These are phyloP conservation scores for Anastrepha ludens DNA, from an alignment of 1,140 invertebrate species.

Conservation along the genomic window DNA sequence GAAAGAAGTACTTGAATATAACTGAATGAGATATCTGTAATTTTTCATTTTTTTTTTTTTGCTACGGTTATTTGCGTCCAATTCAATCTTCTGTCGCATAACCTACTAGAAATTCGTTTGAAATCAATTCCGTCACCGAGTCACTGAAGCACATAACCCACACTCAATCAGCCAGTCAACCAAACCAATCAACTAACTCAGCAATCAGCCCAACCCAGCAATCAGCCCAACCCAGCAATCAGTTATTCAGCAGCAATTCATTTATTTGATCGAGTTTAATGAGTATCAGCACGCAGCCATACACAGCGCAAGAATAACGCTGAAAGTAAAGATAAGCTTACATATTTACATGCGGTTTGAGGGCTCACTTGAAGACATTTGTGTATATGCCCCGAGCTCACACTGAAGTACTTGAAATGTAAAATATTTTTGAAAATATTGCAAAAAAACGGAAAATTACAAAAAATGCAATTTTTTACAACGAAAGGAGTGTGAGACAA, in stretches of 20 bases:
- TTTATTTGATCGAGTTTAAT: constrained; percentile 47
- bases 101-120: background rate
- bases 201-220: constrained; percentile 14
- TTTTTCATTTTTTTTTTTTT: background rate
- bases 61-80: background rate
- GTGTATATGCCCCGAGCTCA: background rate
- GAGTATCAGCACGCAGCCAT: background rate
- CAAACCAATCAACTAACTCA: constrained; percentile 48
- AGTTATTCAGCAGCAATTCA: constrained; percentile 47
- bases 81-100: background rate
- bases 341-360: constrained; percentile 21
- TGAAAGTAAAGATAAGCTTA: background rate
- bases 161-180: constrained; percentile 42
- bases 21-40: background rate
- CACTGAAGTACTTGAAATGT: background rate
- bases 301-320: background rate
- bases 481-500: background rate
- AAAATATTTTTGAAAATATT: constrained; percentile 14
- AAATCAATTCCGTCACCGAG: background rate
- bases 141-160: background rate
- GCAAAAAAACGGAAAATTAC: constrained; percentile 15
- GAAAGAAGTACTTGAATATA: background rate
- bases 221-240: background rate
- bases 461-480: constrained; percentile 26
- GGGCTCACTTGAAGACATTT: constrained; percentile 24